Conservation (phyloP, 2,797 vertebrate genomes). For the Rhyacichthys aspro region DNA sequence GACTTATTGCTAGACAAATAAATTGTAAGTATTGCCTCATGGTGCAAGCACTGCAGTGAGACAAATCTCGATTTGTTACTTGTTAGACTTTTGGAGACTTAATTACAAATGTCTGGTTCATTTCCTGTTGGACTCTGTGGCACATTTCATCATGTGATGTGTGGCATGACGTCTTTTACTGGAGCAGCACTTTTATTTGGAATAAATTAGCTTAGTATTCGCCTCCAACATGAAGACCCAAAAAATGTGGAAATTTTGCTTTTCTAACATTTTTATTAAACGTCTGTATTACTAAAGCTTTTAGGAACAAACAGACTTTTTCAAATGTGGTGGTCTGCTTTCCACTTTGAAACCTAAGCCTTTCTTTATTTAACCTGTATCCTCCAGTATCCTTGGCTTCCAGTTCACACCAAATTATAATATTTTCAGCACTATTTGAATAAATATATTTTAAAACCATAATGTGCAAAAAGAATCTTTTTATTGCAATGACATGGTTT, state of each 20-base stretch:
- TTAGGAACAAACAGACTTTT: neutral
- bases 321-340: neutral
- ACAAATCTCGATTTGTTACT: neutral
- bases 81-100: slow-evolving; percentile 1
- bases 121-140: neutral
- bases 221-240: neutral
- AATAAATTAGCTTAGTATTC: neutral
- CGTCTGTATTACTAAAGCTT: neutral
- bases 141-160: neutral
- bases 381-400: no score
- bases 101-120: slow-evolving; percentile 5
- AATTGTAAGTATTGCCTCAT: neutral
- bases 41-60: neutral
- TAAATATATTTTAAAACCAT: no score
- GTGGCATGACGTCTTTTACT: neutral
- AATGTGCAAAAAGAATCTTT: no score
- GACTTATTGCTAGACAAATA: neutral
- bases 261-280: neutral
- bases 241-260: neutral
- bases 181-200: neutral
- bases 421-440: no score
- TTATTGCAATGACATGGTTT: no score
- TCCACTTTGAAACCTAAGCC: neutral
- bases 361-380: no score
- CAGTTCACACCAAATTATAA: no score